A percentile compares a stretch with the other conserved stretches of the same genome.
phyloP scores from a whole-genome alignment of 2,797 vertebrate species.

The Centropyge bicolor region DNA sequence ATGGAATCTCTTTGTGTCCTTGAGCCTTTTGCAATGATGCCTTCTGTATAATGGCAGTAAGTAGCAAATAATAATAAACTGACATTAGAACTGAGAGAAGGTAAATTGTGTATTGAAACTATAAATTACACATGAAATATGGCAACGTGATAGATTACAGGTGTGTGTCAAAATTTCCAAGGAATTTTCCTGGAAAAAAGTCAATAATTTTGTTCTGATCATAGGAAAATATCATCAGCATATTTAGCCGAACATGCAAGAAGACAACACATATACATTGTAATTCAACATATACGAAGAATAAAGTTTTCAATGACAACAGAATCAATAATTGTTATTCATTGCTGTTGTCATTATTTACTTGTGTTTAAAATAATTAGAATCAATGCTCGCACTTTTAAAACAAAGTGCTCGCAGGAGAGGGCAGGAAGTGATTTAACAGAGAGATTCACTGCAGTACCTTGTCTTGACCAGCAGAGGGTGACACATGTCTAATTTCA shows the following conservation, averaged over 20 bases:
- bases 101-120: no score
- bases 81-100: not conserved
- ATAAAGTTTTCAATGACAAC: not conserved
- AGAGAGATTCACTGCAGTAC: constrained; percentile 35
- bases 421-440: not conserved
- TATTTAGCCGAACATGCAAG: not conserved
- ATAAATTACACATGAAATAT: not conserved
- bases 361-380: not conserved
- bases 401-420: no score
- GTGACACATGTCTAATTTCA: constrained; percentile 53
- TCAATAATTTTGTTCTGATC: not conserved
- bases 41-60: not conserved
- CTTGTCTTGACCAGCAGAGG: constrained; percentile 65
- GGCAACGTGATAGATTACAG: not conserved
- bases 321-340: not conserved
- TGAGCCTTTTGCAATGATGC: not conserved
- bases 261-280: no score
- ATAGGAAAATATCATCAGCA: not conserved
- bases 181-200: not conserved
- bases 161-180: not conserved
- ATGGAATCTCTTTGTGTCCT: not conserved
- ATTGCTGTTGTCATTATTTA: no score
- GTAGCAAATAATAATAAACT: not conserved
- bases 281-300: not conserved
- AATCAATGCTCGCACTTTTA: not conserved